Conservation (phyloP, 2,888 invertebrate species). For the Ryuthela nishihirai region DNA sequence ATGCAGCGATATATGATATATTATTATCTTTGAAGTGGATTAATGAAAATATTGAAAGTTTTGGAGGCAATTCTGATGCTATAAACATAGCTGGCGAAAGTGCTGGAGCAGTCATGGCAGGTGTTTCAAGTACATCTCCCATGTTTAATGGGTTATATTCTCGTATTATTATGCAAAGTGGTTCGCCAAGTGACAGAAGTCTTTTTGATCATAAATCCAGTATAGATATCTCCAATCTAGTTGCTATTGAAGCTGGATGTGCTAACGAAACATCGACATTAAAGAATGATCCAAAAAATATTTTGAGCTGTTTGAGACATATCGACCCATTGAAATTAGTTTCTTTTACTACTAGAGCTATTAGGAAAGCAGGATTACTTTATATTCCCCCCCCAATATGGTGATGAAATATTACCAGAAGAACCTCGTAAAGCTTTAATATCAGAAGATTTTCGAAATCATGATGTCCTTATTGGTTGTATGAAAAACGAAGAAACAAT, state of each 20-base stretch:
- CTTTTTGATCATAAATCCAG: no score
- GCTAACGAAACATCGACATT: no score
- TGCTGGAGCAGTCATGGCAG: conserved; percentile 7
- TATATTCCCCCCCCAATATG: conserved; percentile 6
- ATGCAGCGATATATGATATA: conserved; percentile 15
- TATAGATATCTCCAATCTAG: no score
- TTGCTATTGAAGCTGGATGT: no score
- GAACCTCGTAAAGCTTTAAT: conserved; percentile 9
- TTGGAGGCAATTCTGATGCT: conserved; percentile 9
- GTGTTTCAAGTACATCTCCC: conserved; percentile 15
- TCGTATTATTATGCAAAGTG: conserved; percentile 14
- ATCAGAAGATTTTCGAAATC: conserved; percentile 1
- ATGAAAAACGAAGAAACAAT: no score
- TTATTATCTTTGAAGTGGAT: conserved; percentile 21
- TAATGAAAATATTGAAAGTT: conserved; percentile 6
- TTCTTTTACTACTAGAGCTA: no score
- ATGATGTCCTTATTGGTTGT: conserved; percentile 8
- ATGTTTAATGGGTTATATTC: conserved; percentile 5
- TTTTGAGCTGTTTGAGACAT: no score
- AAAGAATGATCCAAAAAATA: no score
- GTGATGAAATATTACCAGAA: conserved; percentile 12
- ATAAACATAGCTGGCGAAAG: conserved; percentile 20
- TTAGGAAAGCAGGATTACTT: no score
- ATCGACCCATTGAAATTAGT: no score
- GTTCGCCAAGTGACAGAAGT: conserved; percentile 5